A percentile compares a stretch with the other conserved stretches of the same genome.
These are phyloP conservation scores for Aurelia aurita DNA, from an alignment of 30 jellyfish, hydroid and myxozoan genomes.

Conservation along the genomic window DNA sequence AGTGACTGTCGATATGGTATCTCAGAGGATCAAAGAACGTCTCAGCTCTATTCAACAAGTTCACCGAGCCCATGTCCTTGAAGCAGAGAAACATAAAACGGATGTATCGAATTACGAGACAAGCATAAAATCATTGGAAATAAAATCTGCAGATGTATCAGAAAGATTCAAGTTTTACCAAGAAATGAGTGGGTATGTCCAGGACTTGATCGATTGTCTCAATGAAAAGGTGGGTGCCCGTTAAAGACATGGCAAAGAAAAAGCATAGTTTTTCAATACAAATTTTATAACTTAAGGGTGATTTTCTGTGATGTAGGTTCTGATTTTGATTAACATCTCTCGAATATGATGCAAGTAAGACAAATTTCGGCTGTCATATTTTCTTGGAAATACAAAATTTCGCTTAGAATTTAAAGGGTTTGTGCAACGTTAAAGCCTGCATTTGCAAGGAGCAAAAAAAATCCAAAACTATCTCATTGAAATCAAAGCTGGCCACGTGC, in stretches of 20 bases:
- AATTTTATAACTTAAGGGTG: too few species aligned
- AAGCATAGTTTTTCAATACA: too few species aligned
- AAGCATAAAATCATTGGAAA: conserved; percentile 81
- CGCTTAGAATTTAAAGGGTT: too few species aligned
- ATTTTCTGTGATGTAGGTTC: too few species aligned
- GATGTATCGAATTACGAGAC: conserved; percentile 69
- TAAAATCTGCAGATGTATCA: conserved; percentile 80
- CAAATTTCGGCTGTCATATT: too few species aligned
- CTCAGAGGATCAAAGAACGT: conserved; percentile 81
- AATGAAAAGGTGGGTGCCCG: conserved; percentile 88
- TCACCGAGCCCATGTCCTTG: conserved; percentile 84
- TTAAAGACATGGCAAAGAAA: neutral
- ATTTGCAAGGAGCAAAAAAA: too few species aligned
- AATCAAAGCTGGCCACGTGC: too few species aligned
- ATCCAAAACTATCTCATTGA: too few species aligned
- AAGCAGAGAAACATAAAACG: conserved; percentile 69
- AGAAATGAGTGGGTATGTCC: conserved; percentile 93
- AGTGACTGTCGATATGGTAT: conserved; percentile 84
- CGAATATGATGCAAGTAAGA: too few species aligned
- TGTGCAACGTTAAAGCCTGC: too few species aligned
- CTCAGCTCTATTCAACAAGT: conserved; percentile 82
- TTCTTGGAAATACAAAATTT: too few species aligned
- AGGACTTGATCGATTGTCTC: conserved; percentile 92
- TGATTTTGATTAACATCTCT: too few species aligned
- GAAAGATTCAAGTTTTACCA: conserved; percentile 90